Conservation (phyloP, 2,888 invertebrate genomes). For the Metacarcinus magister region DNA sequence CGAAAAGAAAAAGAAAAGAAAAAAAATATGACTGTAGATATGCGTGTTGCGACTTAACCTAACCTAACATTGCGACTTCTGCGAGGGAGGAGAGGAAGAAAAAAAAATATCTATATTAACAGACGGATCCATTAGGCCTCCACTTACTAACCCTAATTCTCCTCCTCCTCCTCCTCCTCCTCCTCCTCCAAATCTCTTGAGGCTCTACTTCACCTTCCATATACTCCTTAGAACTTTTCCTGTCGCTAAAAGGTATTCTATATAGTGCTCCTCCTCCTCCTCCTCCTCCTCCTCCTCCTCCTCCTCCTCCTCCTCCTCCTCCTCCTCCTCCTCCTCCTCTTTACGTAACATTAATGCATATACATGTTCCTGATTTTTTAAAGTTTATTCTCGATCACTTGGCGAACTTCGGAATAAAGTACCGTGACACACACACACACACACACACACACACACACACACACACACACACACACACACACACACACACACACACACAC, state of each 20-base stretch:
- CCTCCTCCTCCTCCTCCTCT: background rate
- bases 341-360: background rate
- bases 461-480: too few relatives aligned
- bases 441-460: too few relatives aligned
- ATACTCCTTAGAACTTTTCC: background rate
- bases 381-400: background rate
- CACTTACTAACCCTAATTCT: too few relatives aligned
- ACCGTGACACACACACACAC: too few relatives aligned
- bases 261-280: background rate
- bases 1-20: background rate
- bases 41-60: too few relatives aligned
- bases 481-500: too few relatives aligned
- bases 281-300: background rate
- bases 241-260: background rate
- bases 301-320: background rate
- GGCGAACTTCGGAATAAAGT: too few relatives aligned
- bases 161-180: background rate
- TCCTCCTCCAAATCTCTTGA: constrained; percentile 4
- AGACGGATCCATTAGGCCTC: constrained; percentile 6
- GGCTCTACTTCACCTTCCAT: background rate
- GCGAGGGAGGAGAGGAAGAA: too few relatives aligned
- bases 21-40: background rate
- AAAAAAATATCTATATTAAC: background rate
- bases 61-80: too few relatives aligned
- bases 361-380: background rate